These are phyloP conservation scores for Uria lomvia DNA, from an alignment of 2,113 vertebrate genomes.

Conservation along the genomic window DNA sequence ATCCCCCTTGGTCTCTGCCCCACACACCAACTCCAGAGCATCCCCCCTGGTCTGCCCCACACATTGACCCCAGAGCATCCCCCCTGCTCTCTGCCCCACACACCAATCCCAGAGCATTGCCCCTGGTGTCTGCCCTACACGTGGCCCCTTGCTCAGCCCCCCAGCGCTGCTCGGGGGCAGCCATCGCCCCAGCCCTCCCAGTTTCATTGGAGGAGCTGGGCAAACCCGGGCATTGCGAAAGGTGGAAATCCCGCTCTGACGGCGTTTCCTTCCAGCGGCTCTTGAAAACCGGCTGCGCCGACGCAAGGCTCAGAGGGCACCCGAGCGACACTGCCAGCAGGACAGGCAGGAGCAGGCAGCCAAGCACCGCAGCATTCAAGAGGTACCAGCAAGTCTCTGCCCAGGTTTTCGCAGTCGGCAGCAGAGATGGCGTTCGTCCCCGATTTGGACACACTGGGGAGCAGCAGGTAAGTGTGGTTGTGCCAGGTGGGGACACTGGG, in stretches of 20 bases:
- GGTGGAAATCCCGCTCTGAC: constrained; percentile 28
- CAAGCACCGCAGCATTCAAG: neutral
- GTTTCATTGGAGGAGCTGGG: neutral
- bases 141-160: too few species aligned
- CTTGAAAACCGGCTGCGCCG: neutral
- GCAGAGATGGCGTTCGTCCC: neutral
- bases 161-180: fast-evolving
- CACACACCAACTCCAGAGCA: fast-evolving
- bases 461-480: neutral
- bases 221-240: neutral
- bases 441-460: constrained; percentile 11
- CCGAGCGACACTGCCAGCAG: neutral
- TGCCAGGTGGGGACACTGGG: fast-evolving
- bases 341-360: neutral
- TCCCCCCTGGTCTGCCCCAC: too few species aligned
- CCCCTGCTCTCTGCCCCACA: neutral
- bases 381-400: neutral
- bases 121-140: neutral
- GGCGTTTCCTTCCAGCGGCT: neutral
- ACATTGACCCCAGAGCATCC: fast-evolving
- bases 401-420: neutral
- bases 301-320: fast-evolving
- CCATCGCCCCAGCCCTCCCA: too few species aligned
- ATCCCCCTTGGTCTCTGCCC: neutral
- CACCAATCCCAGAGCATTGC: too few species aligned